Percentiles rank a stretch among this genome's conserved stretches.
phyloP scores from a whole-genome alignment of 2,888 invertebrate species.

The Drosophila fulvimacula region DNA sequence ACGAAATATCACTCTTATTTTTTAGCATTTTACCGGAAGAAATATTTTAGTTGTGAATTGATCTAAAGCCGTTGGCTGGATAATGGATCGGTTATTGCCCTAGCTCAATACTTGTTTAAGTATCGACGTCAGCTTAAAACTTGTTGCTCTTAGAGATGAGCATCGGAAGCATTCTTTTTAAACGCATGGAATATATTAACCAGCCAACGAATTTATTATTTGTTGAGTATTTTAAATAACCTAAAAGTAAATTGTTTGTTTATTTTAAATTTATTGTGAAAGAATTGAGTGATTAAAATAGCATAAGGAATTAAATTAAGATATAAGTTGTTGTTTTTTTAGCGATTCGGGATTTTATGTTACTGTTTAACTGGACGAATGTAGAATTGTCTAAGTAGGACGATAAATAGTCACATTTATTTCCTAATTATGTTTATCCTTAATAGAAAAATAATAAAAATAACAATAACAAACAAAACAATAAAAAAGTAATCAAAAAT shows the following conservation, averaged over 20 bases:
- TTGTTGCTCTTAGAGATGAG: conserved; percentile 14
- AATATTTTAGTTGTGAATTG: conserved; percentile 39
- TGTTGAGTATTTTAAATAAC: neutral
- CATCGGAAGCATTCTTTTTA: neutral
- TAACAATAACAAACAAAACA: no score
- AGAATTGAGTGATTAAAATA: neutral
- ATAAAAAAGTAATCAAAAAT: no score
- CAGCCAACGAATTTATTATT: neutral
- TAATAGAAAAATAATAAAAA: no score
- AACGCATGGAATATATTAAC: neutral
- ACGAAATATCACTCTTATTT: conserved; percentile 37
- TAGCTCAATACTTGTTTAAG: conserved; percentile 6
- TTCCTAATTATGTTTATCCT: no score
- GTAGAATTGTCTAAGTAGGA: no score
- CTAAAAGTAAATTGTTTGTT: no score
- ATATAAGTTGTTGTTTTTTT: no score
- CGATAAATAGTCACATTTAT: no score
- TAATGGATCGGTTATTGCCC: conserved; percentile 55
- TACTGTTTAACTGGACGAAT: no score
- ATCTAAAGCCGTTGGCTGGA: conserved; percentile 7
- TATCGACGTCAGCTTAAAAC: conserved; percentile 15
- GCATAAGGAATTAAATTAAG: no score
- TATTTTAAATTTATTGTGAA: no score
- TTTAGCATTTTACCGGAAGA: conserved; percentile 38
- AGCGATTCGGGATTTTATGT: no score